phyloP scores from a whole-genome alignment of 2,888 invertebrate genomes.

The Copidosoma aretas region DNA sequence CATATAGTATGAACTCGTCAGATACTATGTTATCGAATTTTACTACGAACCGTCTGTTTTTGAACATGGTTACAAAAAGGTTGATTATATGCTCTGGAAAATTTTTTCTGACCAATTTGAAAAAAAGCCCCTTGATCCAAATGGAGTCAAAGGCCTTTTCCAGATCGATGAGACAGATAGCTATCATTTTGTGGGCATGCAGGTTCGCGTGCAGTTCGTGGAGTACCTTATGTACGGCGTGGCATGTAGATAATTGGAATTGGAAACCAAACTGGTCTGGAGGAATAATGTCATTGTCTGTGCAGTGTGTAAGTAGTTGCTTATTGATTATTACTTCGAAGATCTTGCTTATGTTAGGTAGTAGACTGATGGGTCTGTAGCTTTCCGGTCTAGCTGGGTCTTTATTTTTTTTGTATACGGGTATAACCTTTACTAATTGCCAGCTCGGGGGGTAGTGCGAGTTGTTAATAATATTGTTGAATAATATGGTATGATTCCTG shows the following conservation, averaged over 20 bases:
- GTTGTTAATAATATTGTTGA: slow-evolving; percentile 44
- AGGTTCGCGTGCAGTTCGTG: slow-evolving; percentile 27
- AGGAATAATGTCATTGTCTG: slow-evolving; percentile 32
- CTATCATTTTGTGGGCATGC: slow-evolving; percentile 20
- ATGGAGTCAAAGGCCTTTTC: slow-evolving; percentile 15
- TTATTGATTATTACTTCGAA: slow-evolving; percentile 42
- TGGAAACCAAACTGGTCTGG: slow-evolving; percentile 42
- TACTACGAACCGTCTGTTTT: slow-evolving; percentile 21
- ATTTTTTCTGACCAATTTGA: slow-evolving; percentile 31
- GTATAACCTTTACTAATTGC: slow-evolving; percentile 44
- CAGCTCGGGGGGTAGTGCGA: slow-evolving; percentile 46
- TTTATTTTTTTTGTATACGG: slow-evolving; percentile 38
- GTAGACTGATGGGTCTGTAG: slow-evolving; percentile 44
- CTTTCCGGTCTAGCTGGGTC: slow-evolving; percentile 23
- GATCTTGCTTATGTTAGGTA: slow-evolving; percentile 45
- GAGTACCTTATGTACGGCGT: slow-evolving; percentile 35
- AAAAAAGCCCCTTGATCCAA: slow-evolving; percentile 35
- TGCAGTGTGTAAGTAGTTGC: slow-evolving; percentile 3
- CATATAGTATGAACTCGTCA: slow-evolving; percentile 11
- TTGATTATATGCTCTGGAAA: slow-evolving; percentile 29
- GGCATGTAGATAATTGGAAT: slow-evolving; percentile 36
- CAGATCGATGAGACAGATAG: slow-evolving; percentile 33
- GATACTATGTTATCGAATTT: slow-evolving; percentile 5
- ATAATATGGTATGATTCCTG: slow-evolving; percentile 25
- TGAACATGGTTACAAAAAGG: slow-evolving; percentile 34